Evolutionary conservation across 2,113 vertebrate genomes (phyloP).

Genomic region (Barbus barbus): DNA sequence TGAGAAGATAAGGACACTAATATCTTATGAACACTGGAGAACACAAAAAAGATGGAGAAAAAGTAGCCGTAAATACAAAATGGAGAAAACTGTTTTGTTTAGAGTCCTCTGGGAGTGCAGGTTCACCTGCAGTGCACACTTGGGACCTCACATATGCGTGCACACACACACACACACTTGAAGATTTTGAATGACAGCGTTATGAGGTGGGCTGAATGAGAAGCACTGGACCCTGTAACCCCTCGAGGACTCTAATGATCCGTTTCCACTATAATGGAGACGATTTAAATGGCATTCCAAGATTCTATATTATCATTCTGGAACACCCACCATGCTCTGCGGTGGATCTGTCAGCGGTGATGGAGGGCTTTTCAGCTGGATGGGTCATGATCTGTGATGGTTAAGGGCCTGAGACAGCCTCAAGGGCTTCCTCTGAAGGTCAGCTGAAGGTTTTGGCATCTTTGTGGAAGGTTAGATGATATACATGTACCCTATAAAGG

Average conservation of each 20-base stretch:
- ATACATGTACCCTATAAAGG: conserved; percentile 21
- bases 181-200: conserved; percentile 3
- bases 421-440: conserved; percentile 25
- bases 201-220: conserved; percentile 28
- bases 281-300: conserved; percentile 33
- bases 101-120: background rate
- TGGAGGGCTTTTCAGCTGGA: conserved; percentile 36
- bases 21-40: background rate
- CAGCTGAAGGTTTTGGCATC: conserved; percentile 23
- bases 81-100: background rate
- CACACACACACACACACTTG: conserved; percentile 1
- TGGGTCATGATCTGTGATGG: conserved; percentile 23
- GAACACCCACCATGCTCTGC: conserved; percentile 8
- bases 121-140: conserved; percentile 18
- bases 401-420: conserved; percentile 19
- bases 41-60: background rate
- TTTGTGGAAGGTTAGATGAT: conserved; percentile 20
- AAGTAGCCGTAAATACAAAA: background rate
- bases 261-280: conserved; percentile 33
- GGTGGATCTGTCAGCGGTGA: conserved; percentile 40
- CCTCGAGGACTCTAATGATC: conserved; percentile 33
- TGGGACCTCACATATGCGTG: background rate
- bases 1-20: conserved; percentile 5
- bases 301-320: conserved; percentile 45
- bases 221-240: conserved; percentile 17